Conservation (phyloP, 2,113 vertebrate species). For the Alethe diademata region DNA sequence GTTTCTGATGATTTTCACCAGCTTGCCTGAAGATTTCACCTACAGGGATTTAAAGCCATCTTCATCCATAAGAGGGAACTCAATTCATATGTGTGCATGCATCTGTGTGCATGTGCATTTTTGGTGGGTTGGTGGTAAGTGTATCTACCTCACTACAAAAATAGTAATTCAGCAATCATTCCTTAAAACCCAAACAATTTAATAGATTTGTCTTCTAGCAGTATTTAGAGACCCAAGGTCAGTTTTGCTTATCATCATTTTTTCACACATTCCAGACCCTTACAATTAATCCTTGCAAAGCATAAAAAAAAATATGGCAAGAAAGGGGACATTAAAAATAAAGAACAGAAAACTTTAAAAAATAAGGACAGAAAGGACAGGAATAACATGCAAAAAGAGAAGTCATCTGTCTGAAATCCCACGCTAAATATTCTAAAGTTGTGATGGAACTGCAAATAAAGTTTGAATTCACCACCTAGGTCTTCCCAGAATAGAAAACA, state of each 20-base stretch:
- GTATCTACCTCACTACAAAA: neutral
- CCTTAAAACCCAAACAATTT: neutral
- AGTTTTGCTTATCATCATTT: neutral
- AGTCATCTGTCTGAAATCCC: neutral
- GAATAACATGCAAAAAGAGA: neutral
- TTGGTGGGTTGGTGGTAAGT: neutral
- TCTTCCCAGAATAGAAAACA: neutral
- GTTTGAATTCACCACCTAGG: neutral
- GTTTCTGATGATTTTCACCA: neutral
- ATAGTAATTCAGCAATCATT: neutral
- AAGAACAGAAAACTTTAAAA: neutral
- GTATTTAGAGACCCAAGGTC: neutral
- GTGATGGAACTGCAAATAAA: neutral
- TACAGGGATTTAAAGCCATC: neutral
- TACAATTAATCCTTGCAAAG: neutral
- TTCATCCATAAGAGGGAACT: neutral
- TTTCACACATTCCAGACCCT: neutral
- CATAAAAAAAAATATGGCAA: neutral
- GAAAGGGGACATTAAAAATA: neutral
- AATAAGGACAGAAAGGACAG: neutral
- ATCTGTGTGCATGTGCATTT: neutral
- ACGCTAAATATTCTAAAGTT: neutral
- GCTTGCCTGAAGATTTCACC: neutral
- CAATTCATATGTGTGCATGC: accelerated
- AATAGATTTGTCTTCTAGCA: neutral